These are phyloP conservation scores for Nannoperca obscura DNA, from an alignment of 2,797 vertebrate genomes.

Conservation along the genomic window DNA sequence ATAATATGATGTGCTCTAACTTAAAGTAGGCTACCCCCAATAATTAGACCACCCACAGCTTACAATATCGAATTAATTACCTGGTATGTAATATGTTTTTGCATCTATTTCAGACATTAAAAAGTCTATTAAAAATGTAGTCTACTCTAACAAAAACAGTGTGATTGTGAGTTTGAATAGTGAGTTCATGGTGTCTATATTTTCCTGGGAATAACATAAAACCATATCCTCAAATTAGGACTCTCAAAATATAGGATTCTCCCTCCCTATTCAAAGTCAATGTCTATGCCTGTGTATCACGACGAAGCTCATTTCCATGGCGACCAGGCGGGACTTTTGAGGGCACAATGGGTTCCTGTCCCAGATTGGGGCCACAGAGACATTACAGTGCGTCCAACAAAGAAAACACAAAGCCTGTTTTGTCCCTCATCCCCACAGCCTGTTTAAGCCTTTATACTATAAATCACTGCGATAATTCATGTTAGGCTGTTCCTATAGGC, in stretches of 20 bases:
- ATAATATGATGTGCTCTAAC: neutral
- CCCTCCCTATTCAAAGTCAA: slow-evolving; percentile 5
- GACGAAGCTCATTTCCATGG: slow-evolving; percentile 82
- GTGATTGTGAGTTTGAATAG: neutral
- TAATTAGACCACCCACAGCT: too few species aligned
- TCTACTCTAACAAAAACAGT: too few species aligned
- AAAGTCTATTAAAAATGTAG: too few species aligned
- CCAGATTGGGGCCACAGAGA: slow-evolving; percentile 73
- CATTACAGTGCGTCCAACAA: slow-evolving; percentile 58
- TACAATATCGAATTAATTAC: neutral
- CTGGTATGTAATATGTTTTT: neutral
- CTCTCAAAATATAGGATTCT: neutral
- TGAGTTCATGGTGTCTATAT: neutral
- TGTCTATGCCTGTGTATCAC: slow-evolving; percentile 59
- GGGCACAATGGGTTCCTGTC: slow-evolving; percentile 83
- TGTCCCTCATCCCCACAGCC: slow-evolving; percentile 45
- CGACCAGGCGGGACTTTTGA: slow-evolving; percentile 71
- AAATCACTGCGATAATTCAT: neutral
- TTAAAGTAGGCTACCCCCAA: neutral
- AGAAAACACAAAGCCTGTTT: slow-evolving; percentile 70
- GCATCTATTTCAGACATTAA: neutral
- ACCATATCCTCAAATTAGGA: neutral
- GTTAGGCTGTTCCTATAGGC: neutral
- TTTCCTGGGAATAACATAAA: neutral
- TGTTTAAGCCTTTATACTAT: slow-evolving; percentile 20